Percentiles rank a stretch among this genome's conserved stretches.
These are phyloP conservation scores for Actinemys pallida DNA, from an alignment of 2,113 vertebrate species.

Conservation along the genomic window DNA sequence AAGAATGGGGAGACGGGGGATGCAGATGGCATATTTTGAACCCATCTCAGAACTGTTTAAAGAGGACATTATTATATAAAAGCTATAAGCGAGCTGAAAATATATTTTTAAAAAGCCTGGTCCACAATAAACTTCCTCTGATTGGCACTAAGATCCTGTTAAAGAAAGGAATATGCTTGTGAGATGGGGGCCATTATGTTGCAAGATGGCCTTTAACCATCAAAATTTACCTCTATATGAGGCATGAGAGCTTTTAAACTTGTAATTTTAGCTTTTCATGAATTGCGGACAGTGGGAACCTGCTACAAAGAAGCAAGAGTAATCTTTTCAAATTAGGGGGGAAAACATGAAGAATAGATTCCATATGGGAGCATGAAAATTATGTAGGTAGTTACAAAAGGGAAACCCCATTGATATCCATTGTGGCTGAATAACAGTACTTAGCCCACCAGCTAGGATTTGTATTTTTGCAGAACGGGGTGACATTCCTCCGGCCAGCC, in stretches of 20 bases:
- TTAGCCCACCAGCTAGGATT: conserved; percentile 30
- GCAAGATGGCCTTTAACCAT: conserved; percentile 19
- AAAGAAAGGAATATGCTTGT: not conserved
- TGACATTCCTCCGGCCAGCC: conserved; percentile 9
- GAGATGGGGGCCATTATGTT: not conserved
- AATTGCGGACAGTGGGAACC: conserved; percentile 65
- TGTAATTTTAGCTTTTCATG: conserved; percentile 56
- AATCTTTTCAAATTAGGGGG: conserved; percentile 70
- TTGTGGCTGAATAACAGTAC: conserved; percentile 37
- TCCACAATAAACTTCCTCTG: not conserved
- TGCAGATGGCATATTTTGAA: not conserved
- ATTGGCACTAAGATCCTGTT: not conserved
- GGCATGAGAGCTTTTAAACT: conserved; percentile 48
- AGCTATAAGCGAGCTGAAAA: not conserved
- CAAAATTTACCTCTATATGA: conserved; percentile 12
- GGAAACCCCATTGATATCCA: conserved; percentile 29
- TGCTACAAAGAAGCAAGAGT: conserved; percentile 70
- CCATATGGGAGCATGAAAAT: conserved; percentile 34
- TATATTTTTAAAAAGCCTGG: not conserved
- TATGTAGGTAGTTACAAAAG: conserved; percentile 56
- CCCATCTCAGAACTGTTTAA: conserved; percentile 6
- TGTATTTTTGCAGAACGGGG: conserved; percentile 36
- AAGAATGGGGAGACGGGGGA: not conserved
- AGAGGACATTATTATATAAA: not conserved
- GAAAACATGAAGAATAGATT: conserved; percentile 57